Conservation (phyloP, 2,113 vertebrate species). For the Gyps fulvus region DNA sequence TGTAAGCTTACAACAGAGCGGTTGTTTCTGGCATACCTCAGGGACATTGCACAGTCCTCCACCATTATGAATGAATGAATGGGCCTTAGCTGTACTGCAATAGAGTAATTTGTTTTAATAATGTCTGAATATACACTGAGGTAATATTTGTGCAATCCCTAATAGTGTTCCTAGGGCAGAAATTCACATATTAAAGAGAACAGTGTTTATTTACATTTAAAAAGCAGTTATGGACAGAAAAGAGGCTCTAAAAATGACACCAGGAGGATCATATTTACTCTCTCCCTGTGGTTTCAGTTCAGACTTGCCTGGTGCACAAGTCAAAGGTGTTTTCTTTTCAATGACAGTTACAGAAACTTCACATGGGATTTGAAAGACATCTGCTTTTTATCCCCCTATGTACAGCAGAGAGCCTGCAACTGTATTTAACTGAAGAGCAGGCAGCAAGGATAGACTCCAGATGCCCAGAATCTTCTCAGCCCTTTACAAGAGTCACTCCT, state of each 20-base stretch:
- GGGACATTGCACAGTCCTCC: constrained; percentile 6
- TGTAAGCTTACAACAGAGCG: constrained; percentile 63
- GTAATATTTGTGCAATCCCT: constrained; percentile 63
- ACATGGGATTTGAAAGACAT: background rate
- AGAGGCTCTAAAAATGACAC: constrained; percentile 16
- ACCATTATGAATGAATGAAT: constrained; percentile 55
- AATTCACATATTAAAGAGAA: constrained; percentile 49
- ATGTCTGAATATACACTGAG: constrained; percentile 68
- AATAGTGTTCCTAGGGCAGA: constrained; percentile 32
- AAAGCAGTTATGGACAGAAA: constrained; percentile 41
- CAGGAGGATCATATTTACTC: background rate
- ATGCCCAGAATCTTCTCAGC: background rate
- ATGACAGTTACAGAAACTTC: constrained; percentile 8
- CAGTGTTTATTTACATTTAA: constrained; percentile 57
- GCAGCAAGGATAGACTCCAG: background rate
- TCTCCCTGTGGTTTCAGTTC: constrained; percentile 9
- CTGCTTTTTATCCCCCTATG: background rate
- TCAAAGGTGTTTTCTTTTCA: constrained; percentile 17
- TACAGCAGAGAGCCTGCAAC: background rate
- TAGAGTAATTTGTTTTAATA: constrained; percentile 76
- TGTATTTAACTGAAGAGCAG: background rate
- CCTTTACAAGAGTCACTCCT: background rate
- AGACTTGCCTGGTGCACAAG: background rate
- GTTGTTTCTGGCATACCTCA: constrained; percentile 60
- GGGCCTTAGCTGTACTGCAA: constrained; percentile 31